Base-by-base conservation (phyloP, 2,888 invertebrate genomes). In the Endotricha flammealis region DNA sequence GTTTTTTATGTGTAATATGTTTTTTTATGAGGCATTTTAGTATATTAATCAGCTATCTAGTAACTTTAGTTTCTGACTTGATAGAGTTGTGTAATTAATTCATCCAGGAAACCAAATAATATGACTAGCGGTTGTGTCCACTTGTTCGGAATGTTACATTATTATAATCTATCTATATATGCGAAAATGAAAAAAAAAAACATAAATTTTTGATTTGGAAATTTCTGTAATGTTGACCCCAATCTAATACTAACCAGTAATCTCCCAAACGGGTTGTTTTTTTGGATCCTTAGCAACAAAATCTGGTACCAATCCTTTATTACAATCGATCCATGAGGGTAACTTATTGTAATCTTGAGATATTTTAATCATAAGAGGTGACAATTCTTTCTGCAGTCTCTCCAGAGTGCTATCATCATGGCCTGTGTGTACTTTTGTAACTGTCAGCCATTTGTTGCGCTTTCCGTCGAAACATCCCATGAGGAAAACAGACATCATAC, bases 201-300 rank as follows among this genome's bases (percentile, higher is more conserved):
- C n/a, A n/a, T n/a, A n/a, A n/a, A n/a, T n/a, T n/a, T n/a, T n/a
- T n/a, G n/a, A n/a, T n/a, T n/a, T n/a, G n/a, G n/a, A n/a, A n/a
- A n/a, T n/a, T n/a, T n/a, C n/a, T n/a, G n/a, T n/a, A n/a, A n/a
- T n/a, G n/a, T n/a, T n/a, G n/a, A n/a, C n/a, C n/a, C n/a, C n/a
- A n/a, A n/a, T n/a, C n/a, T 36, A 39, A 29, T 12, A 50, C 55
- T 25, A 41, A 87, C 93, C 96, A 0, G 96, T 95, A 39, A 98
- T 95, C 83, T 98, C 97, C 97, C 98, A 98, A 5, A 98, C 94
- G 0, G 96, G 97, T 69, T 95, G 94, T 13, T 90, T 82, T 66
- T 93, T 92, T 0, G 98, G 97, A 75, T 96, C 91, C 34, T 78
- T 87, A 1, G 95, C 95, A 0, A 98, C 90, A 68, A 95, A 97